Evolutionary conservation across 1,140 invertebrate genomes (phyloP).

Genomic region (Saccostrea echinata): DNA sequence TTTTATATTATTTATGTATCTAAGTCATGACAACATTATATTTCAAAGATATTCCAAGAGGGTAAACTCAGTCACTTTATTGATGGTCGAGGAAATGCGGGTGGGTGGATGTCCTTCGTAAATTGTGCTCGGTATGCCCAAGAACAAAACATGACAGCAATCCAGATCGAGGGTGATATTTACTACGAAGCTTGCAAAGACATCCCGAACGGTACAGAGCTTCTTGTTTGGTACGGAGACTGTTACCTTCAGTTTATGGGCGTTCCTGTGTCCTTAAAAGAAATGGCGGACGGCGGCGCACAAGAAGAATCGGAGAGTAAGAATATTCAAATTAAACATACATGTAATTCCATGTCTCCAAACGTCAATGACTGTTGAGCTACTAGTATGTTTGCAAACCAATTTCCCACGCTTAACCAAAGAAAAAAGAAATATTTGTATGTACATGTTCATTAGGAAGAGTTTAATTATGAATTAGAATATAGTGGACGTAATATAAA

Average conservation of each 20-base stretch:
- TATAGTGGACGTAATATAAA: too few relatives aligned
- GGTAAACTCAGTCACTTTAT: constrained; percentile 79
- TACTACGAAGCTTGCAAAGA: constrained; percentile 79
- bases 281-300: constrained; percentile 54
- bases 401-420: too few relatives aligned
- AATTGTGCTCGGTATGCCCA: constrained; percentile 77
- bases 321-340: neutral
- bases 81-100: constrained; percentile 74
- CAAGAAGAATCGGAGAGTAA: constrained; percentile 67
- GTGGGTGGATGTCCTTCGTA: constrained; percentile 79
- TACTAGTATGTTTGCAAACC: too few relatives aligned
- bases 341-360: too few relatives aligned
- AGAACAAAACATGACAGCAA: constrained; percentile 78
- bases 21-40: neutral
- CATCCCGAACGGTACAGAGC: constrained; percentile 73
- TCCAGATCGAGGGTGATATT: constrained; percentile 75
- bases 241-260: constrained; percentile 78
- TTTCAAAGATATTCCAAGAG: constrained; percentile 77
- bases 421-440: too few relatives aligned
- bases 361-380: too few relatives aligned
- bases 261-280: constrained; percentile 76
- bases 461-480: neutral
- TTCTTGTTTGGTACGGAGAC: constrained; percentile 80
- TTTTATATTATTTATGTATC: too few relatives aligned
- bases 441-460: too few relatives aligned